Conservation (phyloP, 2,888 invertebrate species). For the Ormyrus thymus region DNA sequence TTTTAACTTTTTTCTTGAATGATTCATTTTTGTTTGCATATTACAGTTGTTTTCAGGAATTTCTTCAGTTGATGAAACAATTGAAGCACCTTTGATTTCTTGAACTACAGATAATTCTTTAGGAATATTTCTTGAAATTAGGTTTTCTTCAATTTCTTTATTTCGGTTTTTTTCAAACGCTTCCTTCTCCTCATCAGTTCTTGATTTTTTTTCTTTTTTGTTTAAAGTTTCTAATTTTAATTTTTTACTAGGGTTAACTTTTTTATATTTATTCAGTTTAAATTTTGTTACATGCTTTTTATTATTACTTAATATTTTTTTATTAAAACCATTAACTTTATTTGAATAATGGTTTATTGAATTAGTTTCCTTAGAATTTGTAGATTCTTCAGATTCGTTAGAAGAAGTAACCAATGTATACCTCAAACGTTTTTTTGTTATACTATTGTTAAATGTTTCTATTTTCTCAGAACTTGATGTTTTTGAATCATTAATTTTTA, state of each 20-base stretch:
- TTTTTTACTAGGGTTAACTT: neutral
- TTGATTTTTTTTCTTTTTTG: slow-evolving; percentile 1
- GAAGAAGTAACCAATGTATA: slow-evolving; percentile 21
- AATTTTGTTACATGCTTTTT: neutral
- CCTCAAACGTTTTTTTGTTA: slow-evolving; percentile 13
- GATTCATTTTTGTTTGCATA: too few species aligned
- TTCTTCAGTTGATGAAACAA: too few species aligned
- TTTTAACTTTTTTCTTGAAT: too few species aligned
- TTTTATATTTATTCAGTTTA: neutral
- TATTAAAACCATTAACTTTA: neutral
- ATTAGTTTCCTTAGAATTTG: neutral
- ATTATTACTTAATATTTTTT: neutral
- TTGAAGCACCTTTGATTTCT: too few species aligned
- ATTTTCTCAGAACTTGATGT: too few species aligned
- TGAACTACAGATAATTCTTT: too few species aligned
- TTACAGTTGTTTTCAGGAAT: too few species aligned
- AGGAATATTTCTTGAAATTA: too few species aligned
- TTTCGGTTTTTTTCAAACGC: neutral
- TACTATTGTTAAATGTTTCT: neutral
- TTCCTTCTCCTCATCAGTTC: neutral
- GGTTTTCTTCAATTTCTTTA: too few species aligned
- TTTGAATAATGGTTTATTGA: neutral
- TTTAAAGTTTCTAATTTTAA: neutral
- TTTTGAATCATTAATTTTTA: neutral
- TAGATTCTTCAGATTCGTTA: slow-evolving; percentile 34